Base-by-base conservation (phyloP, 2,888 invertebrate species). In the Cryptocheilus praepositus region DNA sequence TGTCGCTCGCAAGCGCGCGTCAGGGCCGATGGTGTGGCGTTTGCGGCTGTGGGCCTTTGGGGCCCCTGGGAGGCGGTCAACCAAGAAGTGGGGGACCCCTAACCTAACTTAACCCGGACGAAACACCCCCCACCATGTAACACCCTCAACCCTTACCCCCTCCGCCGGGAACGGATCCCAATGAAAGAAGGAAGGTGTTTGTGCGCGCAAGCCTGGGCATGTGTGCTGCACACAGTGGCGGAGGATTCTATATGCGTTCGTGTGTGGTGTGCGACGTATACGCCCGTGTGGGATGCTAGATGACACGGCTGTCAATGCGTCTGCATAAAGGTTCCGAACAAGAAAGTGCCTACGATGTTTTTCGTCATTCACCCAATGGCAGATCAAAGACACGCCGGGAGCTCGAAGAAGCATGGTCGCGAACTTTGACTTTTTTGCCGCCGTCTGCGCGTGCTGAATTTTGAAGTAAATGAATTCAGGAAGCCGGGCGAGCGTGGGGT, bases 41-140 rank as follows among this genome's bases (percentile, higher is more conserved):
- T 81, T 76, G 79, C 76, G 76, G 75, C 78, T 79, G 80, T 83
- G 85, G 86, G 87, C 85, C 86, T 78, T 82, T 76, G 79, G 85
- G 87, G 80, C 75, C 85, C 85, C 86, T 83, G 78, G 81, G 83
- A 84, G 85, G 85, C 81, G 80, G 79, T 80, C 79, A n/a, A 43
- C 22, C 58, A 46, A 16, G 55, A 76, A 75, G 83, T 77, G 79
- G 81, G 81, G 78, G 71, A 56, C 83, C 80, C 81, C 85, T 82
- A 84, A 84, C 84, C 86, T 85, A 81, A 85, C 83, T 68, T 83
- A 86, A 85, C 81, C 77, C 73, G 72, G 49, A 53, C 62, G 60
- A 59, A 76, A 76, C 76, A 68, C 59, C 74, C 81, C 83, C 85
- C 85, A 81, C 85, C 76, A 83, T 70, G 73, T 70, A 68, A 71